Conservation (phyloP, 2,888 invertebrate genomes). For the Plebejus argus region DNA sequence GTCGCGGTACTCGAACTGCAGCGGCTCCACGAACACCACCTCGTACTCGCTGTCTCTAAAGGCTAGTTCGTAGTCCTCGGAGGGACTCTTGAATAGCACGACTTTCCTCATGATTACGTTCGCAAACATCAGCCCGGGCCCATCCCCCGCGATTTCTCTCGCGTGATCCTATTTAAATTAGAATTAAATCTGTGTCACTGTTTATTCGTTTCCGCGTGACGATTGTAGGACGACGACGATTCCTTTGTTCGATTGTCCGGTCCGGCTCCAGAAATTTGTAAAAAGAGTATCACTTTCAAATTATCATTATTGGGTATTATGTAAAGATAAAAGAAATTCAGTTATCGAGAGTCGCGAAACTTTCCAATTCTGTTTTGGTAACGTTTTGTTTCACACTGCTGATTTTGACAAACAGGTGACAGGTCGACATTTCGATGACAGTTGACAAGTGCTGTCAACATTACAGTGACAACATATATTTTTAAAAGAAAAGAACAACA, state of each 20-base stretch:
- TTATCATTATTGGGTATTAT: neutral
- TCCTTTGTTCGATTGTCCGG: neutral
- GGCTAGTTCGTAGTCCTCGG: slow-evolving; percentile 65
- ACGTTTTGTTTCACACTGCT: slow-evolving; percentile 12
- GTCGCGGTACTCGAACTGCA: slow-evolving; percentile 60
- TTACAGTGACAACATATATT: neutral
- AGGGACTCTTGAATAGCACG: slow-evolving; percentile 65
- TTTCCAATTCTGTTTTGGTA: slow-evolving; percentile 26
- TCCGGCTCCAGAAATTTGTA: neutral
- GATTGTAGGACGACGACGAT: neutral
- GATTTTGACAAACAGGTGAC: slow-evolving; percentile 20
- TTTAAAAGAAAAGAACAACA: neutral
- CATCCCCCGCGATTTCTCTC: slow-evolving; percentile 4
- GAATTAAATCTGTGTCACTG: slow-evolving; percentile 21
- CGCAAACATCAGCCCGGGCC: neutral
- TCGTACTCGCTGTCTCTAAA: slow-evolving; percentile 59
- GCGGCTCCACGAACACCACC: slow-evolving; percentile 66
- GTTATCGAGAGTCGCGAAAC: neutral
- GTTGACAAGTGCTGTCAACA: neutral
- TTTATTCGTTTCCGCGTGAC: slow-evolving; percentile 16
- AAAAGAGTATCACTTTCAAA: neutral
- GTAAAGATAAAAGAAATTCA: neutral
- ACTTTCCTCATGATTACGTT: slow-evolving; percentile 62
- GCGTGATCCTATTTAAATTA: slow-evolving; percentile 29
- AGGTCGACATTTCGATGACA: too few relatives aligned